These are phyloP conservation scores for Columbina picui DNA, from an alignment of 2,113 vertebrate species.

Conservation along the genomic window DNA sequence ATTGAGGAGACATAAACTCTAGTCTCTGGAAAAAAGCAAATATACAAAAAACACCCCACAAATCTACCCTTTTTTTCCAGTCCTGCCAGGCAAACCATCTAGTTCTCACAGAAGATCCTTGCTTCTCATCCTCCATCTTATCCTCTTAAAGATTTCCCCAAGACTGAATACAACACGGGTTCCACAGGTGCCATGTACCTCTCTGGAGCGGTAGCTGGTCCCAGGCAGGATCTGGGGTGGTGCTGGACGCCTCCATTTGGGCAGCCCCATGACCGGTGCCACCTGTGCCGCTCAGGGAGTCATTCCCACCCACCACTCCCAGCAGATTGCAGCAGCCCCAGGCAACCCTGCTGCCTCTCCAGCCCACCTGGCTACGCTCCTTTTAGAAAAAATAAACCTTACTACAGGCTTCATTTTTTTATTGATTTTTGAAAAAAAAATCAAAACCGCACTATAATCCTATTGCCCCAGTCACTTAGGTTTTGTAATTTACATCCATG, in stretches of 20 bases:
- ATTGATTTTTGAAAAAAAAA: neutral
- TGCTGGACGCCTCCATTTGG: rapidly evolving
- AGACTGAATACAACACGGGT: neutral
- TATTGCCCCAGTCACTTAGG: neutral
- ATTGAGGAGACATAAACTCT: neutral
- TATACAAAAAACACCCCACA: no score
- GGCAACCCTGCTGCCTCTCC: neutral
- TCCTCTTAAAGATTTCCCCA: neutral
- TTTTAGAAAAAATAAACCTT: neutral
- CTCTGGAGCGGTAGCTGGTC: neutral
- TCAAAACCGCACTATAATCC: neutral
- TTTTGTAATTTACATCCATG: neutral
- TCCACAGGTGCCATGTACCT: rapidly evolving
- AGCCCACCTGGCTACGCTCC: no score
- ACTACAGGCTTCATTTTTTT: neutral
- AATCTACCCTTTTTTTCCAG: neutral
- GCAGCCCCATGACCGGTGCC: neutral
- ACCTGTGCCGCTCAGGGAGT: neutral
- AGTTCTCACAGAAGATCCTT: neutral
- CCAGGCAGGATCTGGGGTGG: neutral
- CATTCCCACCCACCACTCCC: neutral
- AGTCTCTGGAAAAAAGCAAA: neutral
- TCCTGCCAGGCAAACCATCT: neutral
- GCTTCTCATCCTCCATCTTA: neutral
- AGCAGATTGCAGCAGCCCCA: neutral